These are phyloP conservation scores for Charanyca ferruginea DNA, from an alignment of 2,888 invertebrate genomes.

Conservation along the genomic window DNA sequence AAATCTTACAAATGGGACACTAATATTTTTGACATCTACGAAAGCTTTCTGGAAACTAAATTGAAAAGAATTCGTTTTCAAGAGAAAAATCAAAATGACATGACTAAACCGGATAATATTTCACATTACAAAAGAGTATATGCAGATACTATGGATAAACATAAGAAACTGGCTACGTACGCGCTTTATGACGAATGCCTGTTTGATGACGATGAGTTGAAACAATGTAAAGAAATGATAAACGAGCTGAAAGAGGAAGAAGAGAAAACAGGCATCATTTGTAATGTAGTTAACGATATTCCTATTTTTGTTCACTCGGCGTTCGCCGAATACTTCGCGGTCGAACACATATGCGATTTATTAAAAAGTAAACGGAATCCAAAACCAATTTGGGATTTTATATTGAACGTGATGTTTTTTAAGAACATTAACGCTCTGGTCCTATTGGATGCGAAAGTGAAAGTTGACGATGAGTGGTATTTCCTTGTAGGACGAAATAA, in stretches of 20 bases:
- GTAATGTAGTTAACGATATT: constrained; percentile 10
- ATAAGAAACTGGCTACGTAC: constrained; percentile 26
- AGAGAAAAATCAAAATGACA: too few species aligned
- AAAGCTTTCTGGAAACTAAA: neutral
- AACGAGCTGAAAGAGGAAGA: constrained; percentile 26
- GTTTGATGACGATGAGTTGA: too few species aligned
- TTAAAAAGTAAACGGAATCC: neutral
- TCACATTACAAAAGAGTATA: neutral
- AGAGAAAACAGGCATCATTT: constrained; percentile 15
- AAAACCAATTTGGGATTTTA: neutral
- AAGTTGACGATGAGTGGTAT: too few species aligned
- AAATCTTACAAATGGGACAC: neutral
- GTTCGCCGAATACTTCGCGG: constrained; percentile 32
- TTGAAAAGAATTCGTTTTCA: too few species aligned
- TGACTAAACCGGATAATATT: constrained; percentile 15
- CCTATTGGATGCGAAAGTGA: too few species aligned
- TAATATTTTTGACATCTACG: neutral
- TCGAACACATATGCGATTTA: constrained; percentile 23
- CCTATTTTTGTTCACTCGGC: constrained; percentile 26
- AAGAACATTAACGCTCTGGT: too few species aligned
- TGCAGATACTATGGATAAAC: neutral
- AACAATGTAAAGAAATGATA: too few species aligned
- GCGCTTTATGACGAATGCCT: too few species aligned
- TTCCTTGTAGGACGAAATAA: too few species aligned
- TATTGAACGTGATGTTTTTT: too few species aligned